Conservation (phyloP, 2,113 vertebrate species). For the Ctenodactylus gundi region DNA sequence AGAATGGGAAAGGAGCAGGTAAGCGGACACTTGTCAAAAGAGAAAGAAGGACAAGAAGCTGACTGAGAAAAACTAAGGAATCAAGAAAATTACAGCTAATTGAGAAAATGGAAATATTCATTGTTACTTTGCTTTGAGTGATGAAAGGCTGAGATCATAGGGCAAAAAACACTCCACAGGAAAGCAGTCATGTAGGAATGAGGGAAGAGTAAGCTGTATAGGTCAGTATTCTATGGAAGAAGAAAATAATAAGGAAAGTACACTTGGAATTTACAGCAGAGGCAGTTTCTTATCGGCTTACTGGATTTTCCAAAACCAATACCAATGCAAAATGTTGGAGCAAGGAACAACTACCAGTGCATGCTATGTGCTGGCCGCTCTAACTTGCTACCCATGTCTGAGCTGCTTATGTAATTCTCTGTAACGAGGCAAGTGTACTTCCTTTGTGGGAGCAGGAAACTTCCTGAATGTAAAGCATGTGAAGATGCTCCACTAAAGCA, state of each 20-base stretch:
- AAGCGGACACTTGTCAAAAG: background rate
- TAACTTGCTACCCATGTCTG: background rate
- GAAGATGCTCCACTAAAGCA: background rate
- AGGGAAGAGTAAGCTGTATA: background rate
- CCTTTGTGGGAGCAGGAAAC: background rate
- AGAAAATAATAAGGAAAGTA: background rate
- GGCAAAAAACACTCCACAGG: background rate
- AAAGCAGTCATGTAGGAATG: background rate
- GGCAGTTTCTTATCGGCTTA: background rate
- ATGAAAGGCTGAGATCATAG: background rate
- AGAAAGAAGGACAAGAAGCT: background rate
- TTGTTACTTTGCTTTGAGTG: background rate
- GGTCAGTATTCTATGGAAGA: background rate
- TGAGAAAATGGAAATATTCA: background rate
- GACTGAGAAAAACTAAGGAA: background rate
- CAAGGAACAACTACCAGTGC: background rate
- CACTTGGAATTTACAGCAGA: background rate
- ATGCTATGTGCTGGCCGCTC: background rate
- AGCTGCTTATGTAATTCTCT: background rate
- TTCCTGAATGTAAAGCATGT: no score
- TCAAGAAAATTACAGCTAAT: conserved; percentile 7
- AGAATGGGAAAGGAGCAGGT: background rate
- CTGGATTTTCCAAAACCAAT: background rate
- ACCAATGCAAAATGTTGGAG: background rate
- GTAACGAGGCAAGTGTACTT: background rate